A percentile compares a stretch with the other conserved stretches of the same genome.
These are phyloP conservation scores for Nasonia vitripennis DNA, from an alignment of 1,140 invertebrate species.

Conservation along the genomic window DNA sequence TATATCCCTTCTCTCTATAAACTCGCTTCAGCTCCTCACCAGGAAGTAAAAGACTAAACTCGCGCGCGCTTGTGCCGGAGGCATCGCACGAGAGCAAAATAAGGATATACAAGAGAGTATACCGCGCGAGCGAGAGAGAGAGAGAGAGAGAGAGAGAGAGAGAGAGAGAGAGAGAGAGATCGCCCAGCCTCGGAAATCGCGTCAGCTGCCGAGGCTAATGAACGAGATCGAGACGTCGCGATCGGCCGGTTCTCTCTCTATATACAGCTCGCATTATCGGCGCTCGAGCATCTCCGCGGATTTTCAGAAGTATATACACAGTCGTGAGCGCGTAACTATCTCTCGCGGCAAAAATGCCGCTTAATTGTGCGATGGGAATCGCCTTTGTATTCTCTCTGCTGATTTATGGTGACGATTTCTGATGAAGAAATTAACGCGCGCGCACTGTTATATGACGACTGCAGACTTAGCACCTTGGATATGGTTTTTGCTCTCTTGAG, in stretches of 20 bases:
- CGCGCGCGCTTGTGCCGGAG: not conserved
- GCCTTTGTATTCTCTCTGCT: not conserved
- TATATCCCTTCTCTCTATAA: not conserved
- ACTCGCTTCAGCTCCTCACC: not conserved
- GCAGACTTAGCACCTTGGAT: not conserved
- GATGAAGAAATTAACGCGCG: slow-evolving; percentile 43
- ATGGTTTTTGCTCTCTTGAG: not conserved
- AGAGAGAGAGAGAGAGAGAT: not conserved
- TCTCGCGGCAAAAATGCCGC: slow-evolving; percentile 1
- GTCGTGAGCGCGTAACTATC: slow-evolving; percentile 7
- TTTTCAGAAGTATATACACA: not conserved
- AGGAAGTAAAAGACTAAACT: not conserved
- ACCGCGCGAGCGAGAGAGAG: too few relatives aligned
- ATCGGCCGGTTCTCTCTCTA: not conserved
- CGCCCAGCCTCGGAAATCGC: slow-evolving; percentile 14
- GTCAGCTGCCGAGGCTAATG: slow-evolving; percentile 25
- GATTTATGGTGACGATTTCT: slow-evolving; percentile 34
- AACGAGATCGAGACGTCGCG: slow-evolving; percentile 35
- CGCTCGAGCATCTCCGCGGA: not conserved
- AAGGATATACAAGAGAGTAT: slow-evolving; percentile 7
- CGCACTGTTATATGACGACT: slow-evolving; percentile 31
- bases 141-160: not conserved
- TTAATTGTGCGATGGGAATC: slow-evolving; percentile 23
- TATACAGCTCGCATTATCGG: not conserved
- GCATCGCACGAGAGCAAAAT: not conserved